Evolutionary conservation across 2,113 vertebrate genomes (phyloP).

Genomic region (Rostratula benghalensis): DNA sequence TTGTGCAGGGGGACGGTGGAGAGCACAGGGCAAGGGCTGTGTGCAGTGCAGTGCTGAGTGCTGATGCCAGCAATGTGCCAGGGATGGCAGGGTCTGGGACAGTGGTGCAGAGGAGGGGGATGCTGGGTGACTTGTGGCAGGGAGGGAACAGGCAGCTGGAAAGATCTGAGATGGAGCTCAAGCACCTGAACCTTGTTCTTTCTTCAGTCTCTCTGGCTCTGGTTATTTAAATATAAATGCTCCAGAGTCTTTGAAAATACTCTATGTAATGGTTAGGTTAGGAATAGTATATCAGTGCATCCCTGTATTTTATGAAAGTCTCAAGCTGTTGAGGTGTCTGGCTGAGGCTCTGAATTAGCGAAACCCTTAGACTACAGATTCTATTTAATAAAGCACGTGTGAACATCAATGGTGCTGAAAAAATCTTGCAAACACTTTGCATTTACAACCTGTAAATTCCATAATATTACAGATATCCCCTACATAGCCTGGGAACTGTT

Average conservation of each 20-base stretch:
- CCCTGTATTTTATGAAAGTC: not conserved
- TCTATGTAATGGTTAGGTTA: not conserved
- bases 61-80: accelerated
- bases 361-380: not conserved
- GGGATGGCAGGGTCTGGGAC: not conserved
- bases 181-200: not conserved
- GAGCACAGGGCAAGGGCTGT: accelerated
- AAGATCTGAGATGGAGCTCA: not conserved
- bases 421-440: not conserved
- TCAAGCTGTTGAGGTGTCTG: not conserved
- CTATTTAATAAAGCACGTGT: not conserved
- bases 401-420: not conserved
- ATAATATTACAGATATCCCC: not conserved
- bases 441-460: not conserved
- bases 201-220: not conserved
- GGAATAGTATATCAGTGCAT: not conserved
- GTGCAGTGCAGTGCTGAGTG: not conserved
- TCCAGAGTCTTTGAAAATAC: not conserved
- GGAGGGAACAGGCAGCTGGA: not conserved
- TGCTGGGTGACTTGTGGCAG: not conserved
- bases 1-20: not conserved
- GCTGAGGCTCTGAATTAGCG: not conserved
- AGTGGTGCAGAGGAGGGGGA: not conserved
- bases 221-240: not conserved
- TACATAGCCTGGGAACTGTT: not conserved